Evolutionary conservation across 2,113 vertebrate genomes (phyloP), one percentile per base, ranked within the genome.

Genomic region (Peucedramus taeniatus): DNA sequence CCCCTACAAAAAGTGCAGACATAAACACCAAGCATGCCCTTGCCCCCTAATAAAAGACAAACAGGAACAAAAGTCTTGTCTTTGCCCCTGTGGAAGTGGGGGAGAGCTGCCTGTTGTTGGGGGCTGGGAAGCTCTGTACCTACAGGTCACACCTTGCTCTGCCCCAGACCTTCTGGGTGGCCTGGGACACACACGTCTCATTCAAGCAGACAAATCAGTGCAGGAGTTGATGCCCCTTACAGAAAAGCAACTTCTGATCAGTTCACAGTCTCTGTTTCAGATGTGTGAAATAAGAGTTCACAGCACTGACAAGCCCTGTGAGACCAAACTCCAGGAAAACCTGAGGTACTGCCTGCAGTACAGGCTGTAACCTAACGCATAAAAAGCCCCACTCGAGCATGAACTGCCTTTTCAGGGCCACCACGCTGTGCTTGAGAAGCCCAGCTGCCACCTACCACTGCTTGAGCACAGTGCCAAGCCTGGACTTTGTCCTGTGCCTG

Each of bases 71-170:
- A 83, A 44, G 0, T 7, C 2, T 12, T 1, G 4, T 20, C 4
- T 51, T 64, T 23, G 2, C 9, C 7, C 17, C 22, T 5, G 7
- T 45, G 89, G 15, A 71, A 70, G 28, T 3, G 9, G 27, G 72
- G 22, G 15, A 71, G 27, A 74, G 3, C 27, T 69, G 63, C 27
- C 12, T 39, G 44, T 53, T 1, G 0, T 5, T 14, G 0, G 0
- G 6, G 45, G 10, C 28, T 56, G 60, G 17, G 37, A 61, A 31
- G 10, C 7, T 47, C 26, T n/a, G 35, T 17, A 28, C 18, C 12
- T 49, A 24, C 40, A 7, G 11, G 33, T 33, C 35, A 37, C 12
- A 33, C 24, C 44, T 56, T 27, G 11, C 33, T 64, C 54, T 74
- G 39, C n/a, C 51, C n/a, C 3, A 2, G 16, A 6, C 40, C 10